Conservation (phyloP, 2,888 invertebrate species). For the Andrena bicolor region DNA sequence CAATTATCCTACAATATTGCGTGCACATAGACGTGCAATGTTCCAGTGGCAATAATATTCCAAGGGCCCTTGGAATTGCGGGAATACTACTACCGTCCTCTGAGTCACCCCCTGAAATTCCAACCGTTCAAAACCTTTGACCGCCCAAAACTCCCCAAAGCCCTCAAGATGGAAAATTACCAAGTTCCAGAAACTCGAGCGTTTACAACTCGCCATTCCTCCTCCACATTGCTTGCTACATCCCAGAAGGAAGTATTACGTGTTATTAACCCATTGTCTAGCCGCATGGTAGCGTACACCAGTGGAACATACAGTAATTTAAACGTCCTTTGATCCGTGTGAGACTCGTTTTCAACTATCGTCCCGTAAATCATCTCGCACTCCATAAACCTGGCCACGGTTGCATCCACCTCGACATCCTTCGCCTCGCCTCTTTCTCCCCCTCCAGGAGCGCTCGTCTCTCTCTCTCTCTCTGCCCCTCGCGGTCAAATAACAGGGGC, state of each 20-base stretch:
- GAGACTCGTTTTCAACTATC: conserved; percentile 73
- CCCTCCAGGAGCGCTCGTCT: conserved; percentile 23
- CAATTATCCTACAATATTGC: too few relatives aligned
- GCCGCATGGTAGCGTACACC: conserved; percentile 42
- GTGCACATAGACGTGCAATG: too few relatives aligned
- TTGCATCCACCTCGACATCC: conserved; percentile 33
- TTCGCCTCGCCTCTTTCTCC: conserved; percentile 1
- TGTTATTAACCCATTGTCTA: conserved; percentile 65
- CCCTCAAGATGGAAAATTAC: not conserved
- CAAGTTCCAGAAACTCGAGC: not conserved
- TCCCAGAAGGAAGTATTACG: conserved; percentile 7
- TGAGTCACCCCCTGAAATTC: too few relatives aligned
- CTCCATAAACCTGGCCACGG: conserved; percentile 65
- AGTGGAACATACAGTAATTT: conserved; percentile 62
- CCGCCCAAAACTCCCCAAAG: too few relatives aligned
- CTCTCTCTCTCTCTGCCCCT: conserved; percentile 7
- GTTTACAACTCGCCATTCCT: not conserved
- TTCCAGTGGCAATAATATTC: too few relatives aligned
- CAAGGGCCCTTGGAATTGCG: too few relatives aligned
- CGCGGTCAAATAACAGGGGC: conserved; percentile 65
- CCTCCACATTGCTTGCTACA: not conserved
- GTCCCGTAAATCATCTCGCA: conserved; percentile 71
- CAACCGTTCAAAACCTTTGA: too few relatives aligned
- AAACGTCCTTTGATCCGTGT: conserved; percentile 70
- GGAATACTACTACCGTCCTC: too few relatives aligned